These are phyloP conservation scores for Mycteria americana DNA, from an alignment of 2,797 vertebrate genomes.

Conservation along the genomic window DNA sequence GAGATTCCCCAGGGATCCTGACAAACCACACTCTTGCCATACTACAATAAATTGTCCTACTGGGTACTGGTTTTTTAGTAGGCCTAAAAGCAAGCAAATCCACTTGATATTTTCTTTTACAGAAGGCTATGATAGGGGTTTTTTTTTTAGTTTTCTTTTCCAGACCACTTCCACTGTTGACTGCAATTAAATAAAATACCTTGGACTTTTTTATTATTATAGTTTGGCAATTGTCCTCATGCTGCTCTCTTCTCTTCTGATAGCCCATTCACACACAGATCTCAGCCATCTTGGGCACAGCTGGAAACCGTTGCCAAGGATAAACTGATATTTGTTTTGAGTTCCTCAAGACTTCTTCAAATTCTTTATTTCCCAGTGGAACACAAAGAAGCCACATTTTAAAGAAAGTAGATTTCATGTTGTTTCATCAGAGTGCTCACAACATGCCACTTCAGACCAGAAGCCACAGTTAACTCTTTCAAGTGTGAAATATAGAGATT, in stretches of 20 bases:
- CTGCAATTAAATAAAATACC: background rate
- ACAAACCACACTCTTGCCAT: background rate
- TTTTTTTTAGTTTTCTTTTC: background rate
- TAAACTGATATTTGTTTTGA: background rate
- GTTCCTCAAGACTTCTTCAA: background rate
- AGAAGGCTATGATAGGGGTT: background rate
- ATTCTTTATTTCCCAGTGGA: background rate
- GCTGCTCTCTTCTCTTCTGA: background rate
- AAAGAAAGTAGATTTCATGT: background rate
- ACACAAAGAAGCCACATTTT: background rate
- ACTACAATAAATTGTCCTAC: background rate
- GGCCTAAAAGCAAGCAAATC: background rate
- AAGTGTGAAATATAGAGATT: background rate
- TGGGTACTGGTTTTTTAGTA: background rate
- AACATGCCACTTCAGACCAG: background rate
- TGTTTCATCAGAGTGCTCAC: background rate
- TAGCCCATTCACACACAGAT: background rate
- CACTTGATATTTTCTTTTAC: background rate
- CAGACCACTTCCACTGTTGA: background rate
- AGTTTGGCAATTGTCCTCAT: background rate
- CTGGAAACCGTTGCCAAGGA: background rate
- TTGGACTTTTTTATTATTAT: background rate
- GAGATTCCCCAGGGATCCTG: background rate
- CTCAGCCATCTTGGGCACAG: background rate
- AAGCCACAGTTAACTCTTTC: background rate